phyloP scores from a whole-genome alignment of 2,113 vertebrate species.

The Sinocyclocheilus maitianheensis region DNA sequence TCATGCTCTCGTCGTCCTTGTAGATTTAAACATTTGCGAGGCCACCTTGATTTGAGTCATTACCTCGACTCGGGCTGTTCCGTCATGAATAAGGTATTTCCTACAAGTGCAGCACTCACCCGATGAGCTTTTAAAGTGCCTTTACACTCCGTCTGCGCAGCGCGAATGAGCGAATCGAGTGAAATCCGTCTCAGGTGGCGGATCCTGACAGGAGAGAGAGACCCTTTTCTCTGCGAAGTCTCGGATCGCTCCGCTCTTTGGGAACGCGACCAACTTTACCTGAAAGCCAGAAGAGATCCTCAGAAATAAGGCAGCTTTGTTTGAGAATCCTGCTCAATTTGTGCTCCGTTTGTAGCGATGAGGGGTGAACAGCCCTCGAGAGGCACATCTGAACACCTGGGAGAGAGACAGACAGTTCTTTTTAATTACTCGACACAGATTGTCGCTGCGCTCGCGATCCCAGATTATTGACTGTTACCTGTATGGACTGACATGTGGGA shows the following conservation, averaged over 20 bases:
- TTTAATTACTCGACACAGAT: slow-evolving; percentile 58
- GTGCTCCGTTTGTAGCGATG: slow-evolving; percentile 51
- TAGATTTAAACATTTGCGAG: slow-evolving; percentile 99
- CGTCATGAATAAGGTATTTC: slow-evolving; percentile 99
- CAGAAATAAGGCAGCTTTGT: slow-evolving; percentile 71
- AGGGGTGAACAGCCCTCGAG: slow-evolving; percentile 35
- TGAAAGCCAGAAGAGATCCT: slow-evolving; percentile 65
- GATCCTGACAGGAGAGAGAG: slow-evolving; percentile 56
- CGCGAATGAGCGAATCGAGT: slow-evolving; percentile 88
- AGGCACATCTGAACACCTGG: background rate
- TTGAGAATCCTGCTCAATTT: slow-evolving; percentile 56
- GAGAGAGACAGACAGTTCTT: slow-evolving; percentile 29
- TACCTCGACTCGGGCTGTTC: slow-evolving; percentile 93
- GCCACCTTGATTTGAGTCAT: slow-evolving; percentile 99
- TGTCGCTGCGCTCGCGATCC: slow-evolving; percentile 49
- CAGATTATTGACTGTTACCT: slow-evolving; percentile 58
- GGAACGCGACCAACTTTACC: slow-evolving; percentile 66
- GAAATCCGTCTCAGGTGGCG: slow-evolving; percentile 94
- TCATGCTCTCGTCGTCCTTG: slow-evolving; percentile 96
- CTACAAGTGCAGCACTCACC: slow-evolving; percentile 93
- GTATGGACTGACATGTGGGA: slow-evolving; percentile 51
- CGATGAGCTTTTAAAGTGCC: slow-evolving; percentile 99
- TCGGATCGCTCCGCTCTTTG: slow-evolving; percentile 37
- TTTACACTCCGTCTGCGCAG: slow-evolving; percentile 90
- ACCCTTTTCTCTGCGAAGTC: too few species aligned